Base-by-base conservation (phyloP, 2,113 vertebrate genomes). In the Esox niger region DNA sequence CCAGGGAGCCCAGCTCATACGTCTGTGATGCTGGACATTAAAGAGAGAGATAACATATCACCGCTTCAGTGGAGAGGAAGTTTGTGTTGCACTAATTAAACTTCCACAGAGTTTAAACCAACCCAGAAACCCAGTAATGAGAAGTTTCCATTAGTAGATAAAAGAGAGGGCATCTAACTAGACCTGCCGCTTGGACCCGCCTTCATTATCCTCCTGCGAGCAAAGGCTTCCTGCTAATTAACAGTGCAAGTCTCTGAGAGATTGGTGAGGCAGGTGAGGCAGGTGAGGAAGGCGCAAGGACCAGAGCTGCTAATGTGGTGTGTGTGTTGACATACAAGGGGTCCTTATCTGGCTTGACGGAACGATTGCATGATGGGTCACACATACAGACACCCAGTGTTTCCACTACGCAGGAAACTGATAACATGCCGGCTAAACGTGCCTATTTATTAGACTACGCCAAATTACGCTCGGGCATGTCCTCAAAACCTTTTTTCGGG, bases 41-140 rank as follows among this genome's bases (percentile, higher is more conserved):
- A 86, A 87, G 81, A 75, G 81, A 75, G 54, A 75, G 79, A 77
- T 82, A 84, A 84, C 74, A 76, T 83, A 84, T 83, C 74, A 75
- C 82, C 66, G 74, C 86, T 89, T 87, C 86, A 87, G 87, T 87
- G 82, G 78, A 76, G 62, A 71, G 78, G 79, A 85, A 84, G 88
- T 89, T 89, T 88, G 84, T 81, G 59, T 60, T 32, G 86, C 76
- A 76, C 88, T 90, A 92, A 91, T 92, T 91, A 91, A 90, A 90
- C 82, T 90, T 43, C 80, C 75, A 81, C 82, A 83, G 83, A 88
- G 71, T 73, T 74, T 35, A 64, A 79, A 67, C 35, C 80, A 84
- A 83, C 77, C 77, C 66, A 80, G 76, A 74, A 77, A 60, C 82
- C 26, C 84, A 74, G 83, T 89, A 91, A 89, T 88, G 85, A 89